These are phyloP conservation scores for Mesorhabditis belari DNA, from an alignment of 2,888 invertebrate species.

Conservation along the genomic window DNA sequence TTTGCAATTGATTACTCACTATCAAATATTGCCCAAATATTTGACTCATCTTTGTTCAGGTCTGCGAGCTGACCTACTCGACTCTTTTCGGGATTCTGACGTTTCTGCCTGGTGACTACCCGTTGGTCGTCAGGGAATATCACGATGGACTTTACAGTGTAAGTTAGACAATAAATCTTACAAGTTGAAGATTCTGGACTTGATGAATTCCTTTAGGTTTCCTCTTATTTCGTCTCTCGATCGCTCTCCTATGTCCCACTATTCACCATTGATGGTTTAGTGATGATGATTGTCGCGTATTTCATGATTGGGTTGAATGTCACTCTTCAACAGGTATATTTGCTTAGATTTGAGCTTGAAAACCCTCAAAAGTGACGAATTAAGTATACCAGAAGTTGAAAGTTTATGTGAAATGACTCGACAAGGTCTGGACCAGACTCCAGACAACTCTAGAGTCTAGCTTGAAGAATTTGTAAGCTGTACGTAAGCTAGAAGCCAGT, in stretches of 20 bases:
- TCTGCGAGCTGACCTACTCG: conserved; percentile 63
- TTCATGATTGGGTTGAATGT: conserved; percentile 70
- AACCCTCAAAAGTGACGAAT: too few relatives aligned
- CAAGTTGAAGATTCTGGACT: background rate
- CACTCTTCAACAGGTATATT: conserved; percentile 10
- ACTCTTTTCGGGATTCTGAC: conserved; percentile 86
- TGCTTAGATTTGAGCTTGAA: too few relatives aligned
- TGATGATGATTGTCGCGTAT: conserved; percentile 77
- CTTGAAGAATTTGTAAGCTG: too few relatives aligned
- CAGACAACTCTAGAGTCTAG: background rate
- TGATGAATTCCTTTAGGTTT: background rate
- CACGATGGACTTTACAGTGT: conserved; percentile 81
- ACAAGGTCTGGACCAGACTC: too few relatives aligned
- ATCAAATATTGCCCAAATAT: background rate
- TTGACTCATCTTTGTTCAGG: background rate
- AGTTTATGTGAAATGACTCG: too few relatives aligned
- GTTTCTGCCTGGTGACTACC: conserved; percentile 80
- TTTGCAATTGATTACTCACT: too few relatives aligned
- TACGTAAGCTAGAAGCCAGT: too few relatives aligned
- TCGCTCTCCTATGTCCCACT: conserved; percentile 45
- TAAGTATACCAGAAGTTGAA: too few relatives aligned
- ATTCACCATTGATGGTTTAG: conserved; percentile 66
- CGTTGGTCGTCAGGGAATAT: conserved; percentile 81
- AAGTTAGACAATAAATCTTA: conserved; percentile 14
- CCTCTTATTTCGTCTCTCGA: conserved; percentile 43